Evolutionary conservation across 2,113 vertebrate genomes (phyloP), one percentile per base, ranked within the genome.

Genomic region (Gyps fulvus): DNA sequence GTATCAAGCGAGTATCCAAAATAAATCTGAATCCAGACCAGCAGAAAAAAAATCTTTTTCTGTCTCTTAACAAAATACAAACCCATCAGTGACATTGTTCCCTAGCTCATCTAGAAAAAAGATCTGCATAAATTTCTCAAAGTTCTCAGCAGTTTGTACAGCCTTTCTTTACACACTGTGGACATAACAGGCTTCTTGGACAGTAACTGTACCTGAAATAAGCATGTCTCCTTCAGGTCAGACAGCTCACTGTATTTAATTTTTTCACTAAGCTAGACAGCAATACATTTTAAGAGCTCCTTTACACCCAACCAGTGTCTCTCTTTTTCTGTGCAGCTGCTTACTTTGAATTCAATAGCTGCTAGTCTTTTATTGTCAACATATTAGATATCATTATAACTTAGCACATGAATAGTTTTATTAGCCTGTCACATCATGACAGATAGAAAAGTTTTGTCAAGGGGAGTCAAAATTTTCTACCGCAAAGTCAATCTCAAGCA

Each of bases 401-500:
- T 94, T 91, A 83, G 85, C 96, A 96, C 96, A 97, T 96, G 95
- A 93, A 32, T 87, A 83, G 95, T 83, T 98, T 98, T 97, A 97
- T 97, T 91, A 92, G 87, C 62, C 95, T 97, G 88, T 94, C 96
- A 97, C 77, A 96, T 96, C 90, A 95, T 95, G 95, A 97, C 92
- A 95, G 70, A 96, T 95, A 80, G 90, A 84, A 97, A 95, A 79
- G 74, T 95, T 97, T 97, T 92, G 86, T 95, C 92, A 98, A 96
- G 87, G 70, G 94, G 94, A 97, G 92, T 93, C 84, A 95, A 92
- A 94, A 97, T 97, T 96, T 97, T 90, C 84, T 95, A 87, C 90
- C 18, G 10, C 85, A 87, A 97, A 97, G 90, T 92, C 95, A 94
- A 90, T 96, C 83, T 63, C 71, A 83, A 90, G 67, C 95, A 95